Conservation (phyloP, 2,888 invertebrate genomes). For the Ligdia adustata region DNA sequence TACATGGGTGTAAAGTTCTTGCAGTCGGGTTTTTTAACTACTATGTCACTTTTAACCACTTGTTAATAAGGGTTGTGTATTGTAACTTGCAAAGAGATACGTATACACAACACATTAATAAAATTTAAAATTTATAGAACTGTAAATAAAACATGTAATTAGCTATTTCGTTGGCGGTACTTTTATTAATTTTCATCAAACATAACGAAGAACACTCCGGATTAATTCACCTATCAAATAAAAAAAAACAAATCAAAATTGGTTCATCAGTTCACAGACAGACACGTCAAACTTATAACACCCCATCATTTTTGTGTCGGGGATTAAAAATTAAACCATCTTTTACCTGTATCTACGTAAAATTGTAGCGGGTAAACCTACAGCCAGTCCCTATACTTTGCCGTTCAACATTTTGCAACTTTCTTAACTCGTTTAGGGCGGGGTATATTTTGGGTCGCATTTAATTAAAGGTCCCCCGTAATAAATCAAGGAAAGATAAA, state of each 20-base stretch:
- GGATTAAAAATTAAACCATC: neutral
- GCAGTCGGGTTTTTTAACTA: too few species aligned
- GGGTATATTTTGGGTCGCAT: constrained; percentile 43
- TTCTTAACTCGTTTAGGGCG: constrained; percentile 39
- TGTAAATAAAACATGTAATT: too few species aligned
- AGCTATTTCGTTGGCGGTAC: too few species aligned
- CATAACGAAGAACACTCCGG: too few species aligned
- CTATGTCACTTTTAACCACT: too few species aligned
- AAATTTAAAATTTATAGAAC: too few species aligned
- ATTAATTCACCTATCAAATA: neutral
- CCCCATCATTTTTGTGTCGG: neutral
- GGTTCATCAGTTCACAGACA: neutral
- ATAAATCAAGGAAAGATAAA: constrained; percentile 61
- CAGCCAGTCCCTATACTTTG: neutral
- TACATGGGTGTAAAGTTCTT: too few species aligned
- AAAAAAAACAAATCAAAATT: neutral
- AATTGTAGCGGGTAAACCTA: neutral
- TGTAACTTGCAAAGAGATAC: too few species aligned
- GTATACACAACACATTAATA: too few species aligned
- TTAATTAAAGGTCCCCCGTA: constrained; percentile 52
- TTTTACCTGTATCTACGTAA: neutral
- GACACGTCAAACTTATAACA: neutral
- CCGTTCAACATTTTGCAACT: constrained; percentile 18
- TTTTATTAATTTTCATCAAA: too few species aligned
- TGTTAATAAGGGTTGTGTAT: too few species aligned